These are phyloP conservation scores for Gymnogyps californianus DNA, from an alignment of 2,113 vertebrate genomes.

Conservation along the genomic window DNA sequence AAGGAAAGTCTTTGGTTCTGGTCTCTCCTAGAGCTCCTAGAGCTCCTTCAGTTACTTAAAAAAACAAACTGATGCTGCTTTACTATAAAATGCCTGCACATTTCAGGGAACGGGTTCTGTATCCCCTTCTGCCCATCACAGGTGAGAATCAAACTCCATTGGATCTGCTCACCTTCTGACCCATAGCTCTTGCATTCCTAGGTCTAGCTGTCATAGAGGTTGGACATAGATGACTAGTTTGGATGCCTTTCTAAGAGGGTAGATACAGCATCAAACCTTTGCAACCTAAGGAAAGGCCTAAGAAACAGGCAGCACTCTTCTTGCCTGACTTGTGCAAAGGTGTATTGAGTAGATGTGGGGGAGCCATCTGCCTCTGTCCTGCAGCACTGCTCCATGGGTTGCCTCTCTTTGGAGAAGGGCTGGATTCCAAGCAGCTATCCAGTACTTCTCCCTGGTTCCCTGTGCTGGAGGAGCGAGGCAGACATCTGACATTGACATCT, in stretches of 20 bases:
- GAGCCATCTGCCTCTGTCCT: neutral
- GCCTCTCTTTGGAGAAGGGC: neutral
- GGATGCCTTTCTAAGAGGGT: neutral
- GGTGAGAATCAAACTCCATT: neutral
- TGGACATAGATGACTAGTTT: neutral
- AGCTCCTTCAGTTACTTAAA: neutral
- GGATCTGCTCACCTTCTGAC: neutral
- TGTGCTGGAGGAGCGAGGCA: neutral
- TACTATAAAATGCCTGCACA: neutral
- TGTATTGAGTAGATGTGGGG: neutral
- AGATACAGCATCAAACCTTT: neutral
- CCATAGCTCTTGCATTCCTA: neutral
- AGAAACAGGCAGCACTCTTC: neutral
- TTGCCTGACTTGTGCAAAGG: neutral
- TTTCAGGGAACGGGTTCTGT: neutral
- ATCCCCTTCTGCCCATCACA: neutral
- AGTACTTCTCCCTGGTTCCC: neutral
- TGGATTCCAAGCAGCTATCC: neutral
- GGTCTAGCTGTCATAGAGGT: neutral
- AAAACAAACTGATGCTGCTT: neutral
- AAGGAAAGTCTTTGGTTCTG: neutral
- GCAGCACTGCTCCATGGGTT: rapidly evolving
- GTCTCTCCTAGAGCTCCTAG: neutral
- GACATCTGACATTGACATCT: neutral
- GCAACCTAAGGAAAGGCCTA: neutral